Percentiles rank a stretch among this genome's conserved stretches.
Conservation (phyloP, 2,797 vertebrate genomes). For the Propithecus perrieri region DNA sequence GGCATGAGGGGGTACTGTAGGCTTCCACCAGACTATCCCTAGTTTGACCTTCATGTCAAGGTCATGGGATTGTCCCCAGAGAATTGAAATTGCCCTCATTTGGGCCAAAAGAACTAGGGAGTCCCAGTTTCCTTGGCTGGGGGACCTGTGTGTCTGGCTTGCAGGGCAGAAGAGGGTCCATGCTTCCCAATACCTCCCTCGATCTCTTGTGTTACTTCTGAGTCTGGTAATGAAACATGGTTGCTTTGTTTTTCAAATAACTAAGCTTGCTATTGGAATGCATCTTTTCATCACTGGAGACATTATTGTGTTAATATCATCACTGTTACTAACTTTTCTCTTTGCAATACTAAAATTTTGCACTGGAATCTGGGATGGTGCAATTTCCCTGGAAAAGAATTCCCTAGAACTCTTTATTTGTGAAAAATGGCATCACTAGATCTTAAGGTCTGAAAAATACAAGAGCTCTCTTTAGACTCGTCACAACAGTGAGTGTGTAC, state of each 20-base stretch:
- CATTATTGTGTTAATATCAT: neutral
- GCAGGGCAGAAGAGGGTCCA: neutral
- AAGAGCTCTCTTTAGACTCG: neutral
- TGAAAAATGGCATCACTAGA: neutral
- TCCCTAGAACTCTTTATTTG: neutral
- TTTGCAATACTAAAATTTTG: neutral
- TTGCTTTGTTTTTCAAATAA: neutral
- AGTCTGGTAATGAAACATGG: neutral
- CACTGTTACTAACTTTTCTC: neutral
- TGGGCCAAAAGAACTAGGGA: neutral
- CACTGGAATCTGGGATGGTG: neutral
- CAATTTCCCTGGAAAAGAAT: neutral
- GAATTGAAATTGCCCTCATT: neutral
- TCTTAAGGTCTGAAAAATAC: neutral
- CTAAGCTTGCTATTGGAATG: neutral
- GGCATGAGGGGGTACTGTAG: neutral
- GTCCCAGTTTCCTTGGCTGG: neutral
- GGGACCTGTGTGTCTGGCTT: neutral
- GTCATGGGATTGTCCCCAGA: neutral
- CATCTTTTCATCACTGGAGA: neutral
- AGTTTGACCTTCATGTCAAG: neutral
- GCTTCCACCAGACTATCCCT: neutral
- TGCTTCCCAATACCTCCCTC: neutral
- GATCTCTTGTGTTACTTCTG: neutral
- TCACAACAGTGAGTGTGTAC: neutral